Evolutionary conservation across 2,797 vertebrate species (phyloP).

Genomic region (Sternarchorhynchus goeldii): DNA sequence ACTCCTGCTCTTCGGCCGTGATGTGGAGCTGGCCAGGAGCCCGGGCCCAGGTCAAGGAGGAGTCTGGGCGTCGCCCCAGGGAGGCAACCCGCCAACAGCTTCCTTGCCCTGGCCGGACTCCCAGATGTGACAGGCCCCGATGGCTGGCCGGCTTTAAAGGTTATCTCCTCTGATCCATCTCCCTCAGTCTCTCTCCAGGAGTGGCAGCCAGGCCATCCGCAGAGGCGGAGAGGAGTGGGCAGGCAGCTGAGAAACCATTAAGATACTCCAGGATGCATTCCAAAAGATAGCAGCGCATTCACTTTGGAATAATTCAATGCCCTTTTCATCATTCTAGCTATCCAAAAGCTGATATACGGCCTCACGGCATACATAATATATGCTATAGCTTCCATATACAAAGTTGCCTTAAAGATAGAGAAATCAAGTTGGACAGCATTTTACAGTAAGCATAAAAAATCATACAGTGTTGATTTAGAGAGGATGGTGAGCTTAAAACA

Average conservation of each 20-base stretch:
- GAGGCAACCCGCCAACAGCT: slow-evolving; percentile 60
- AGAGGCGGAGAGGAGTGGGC: slow-evolving; percentile 69
- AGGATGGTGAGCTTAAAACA: slow-evolving; percentile 7
- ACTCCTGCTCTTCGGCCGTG: background rate
- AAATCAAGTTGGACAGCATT: background rate
- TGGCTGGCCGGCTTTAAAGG: slow-evolving; percentile 70
- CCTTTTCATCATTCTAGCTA: slow-evolving; percentile 34
- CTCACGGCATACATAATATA: background rate
- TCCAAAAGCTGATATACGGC: slow-evolving; percentile 27
- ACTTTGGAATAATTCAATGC: slow-evolving; percentile 45
- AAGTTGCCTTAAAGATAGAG: background rate
- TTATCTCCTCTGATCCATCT: slow-evolving; percentile 72
- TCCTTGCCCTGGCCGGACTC: slow-evolving; percentile 53
- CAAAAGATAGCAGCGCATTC: slow-evolving; percentile 25
- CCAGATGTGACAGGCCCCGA: slow-evolving; percentile 50
- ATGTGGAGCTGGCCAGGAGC: slow-evolving; percentile 59
- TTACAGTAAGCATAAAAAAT: background rate
- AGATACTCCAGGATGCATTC: slow-evolving; percentile 41
- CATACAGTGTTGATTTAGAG: background rate
- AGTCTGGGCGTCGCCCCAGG: slow-evolving; percentile 62
- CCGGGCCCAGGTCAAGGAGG: slow-evolving; percentile 59
- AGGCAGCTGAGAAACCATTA: slow-evolving; percentile 32
- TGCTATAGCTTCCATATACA: background rate
- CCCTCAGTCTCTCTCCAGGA: slow-evolving; percentile 65
- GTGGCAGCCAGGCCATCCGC: slow-evolving; percentile 61